Conservation (phyloP, 2,797 vertebrate species). For the Ataeniobius toweri region DNA sequence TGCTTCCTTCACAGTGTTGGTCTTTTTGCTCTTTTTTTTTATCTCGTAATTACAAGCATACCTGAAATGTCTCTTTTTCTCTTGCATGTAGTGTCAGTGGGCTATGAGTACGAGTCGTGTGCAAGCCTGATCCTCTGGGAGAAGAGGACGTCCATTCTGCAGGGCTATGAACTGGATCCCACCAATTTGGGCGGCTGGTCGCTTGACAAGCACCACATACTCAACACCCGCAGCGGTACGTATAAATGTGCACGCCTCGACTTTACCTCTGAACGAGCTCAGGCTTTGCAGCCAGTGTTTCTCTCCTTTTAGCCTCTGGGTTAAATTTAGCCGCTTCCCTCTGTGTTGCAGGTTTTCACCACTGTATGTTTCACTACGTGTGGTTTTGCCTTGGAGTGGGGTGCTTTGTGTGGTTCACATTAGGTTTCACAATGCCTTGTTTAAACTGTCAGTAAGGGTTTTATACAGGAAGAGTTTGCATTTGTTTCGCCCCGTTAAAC, state of each 20-base stretch:
- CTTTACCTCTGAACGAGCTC: not conserved
- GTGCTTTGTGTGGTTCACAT: constrained; percentile 34
- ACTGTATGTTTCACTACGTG: constrained; percentile 29
- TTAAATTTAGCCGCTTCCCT: constrained; percentile 35
- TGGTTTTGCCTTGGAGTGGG: constrained; percentile 36
- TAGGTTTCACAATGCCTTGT: constrained; percentile 12
- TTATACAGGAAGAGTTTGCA: constrained; percentile 44
- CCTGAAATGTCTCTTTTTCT: constrained; percentile 10
- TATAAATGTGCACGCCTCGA: constrained; percentile 6
- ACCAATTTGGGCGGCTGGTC: constrained; percentile 97
- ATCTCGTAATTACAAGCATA: not conserved
- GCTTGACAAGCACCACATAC: constrained; percentile 94
- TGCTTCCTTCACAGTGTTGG: constrained; percentile 4
- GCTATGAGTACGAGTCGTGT: constrained; percentile 97
- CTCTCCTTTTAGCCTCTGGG: not conserved
- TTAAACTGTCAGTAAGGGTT: constrained; percentile 44
- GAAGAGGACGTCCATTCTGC: constrained; percentile 92
- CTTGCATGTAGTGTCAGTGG: constrained; percentile 88
- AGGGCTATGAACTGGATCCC: constrained; percentile 96
- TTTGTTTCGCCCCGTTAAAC: constrained; percentile 43
- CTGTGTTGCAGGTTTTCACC: constrained; percentile 24
- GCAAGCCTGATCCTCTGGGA: constrained; percentile 97
- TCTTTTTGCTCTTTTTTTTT: constrained; percentile 11
- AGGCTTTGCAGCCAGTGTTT: not conserved
- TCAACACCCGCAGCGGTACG: constrained; percentile 95